Conservation (phyloP, 2,888 invertebrate species). For the Laothoe populi region DNA sequence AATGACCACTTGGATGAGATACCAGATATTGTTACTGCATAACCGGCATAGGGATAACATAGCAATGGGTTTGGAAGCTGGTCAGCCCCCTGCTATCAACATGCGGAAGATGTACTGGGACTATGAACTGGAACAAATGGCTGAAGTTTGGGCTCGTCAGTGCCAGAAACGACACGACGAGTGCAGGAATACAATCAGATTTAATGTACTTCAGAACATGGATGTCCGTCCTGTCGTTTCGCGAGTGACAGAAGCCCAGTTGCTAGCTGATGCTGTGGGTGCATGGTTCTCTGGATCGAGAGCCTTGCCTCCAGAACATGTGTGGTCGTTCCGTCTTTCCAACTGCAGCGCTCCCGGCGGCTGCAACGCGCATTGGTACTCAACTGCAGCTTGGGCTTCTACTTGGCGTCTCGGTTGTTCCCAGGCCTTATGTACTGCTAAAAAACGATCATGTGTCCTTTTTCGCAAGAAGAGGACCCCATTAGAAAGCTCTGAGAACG, state of each 20-base stretch:
- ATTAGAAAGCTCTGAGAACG: slow-evolving; percentile 25
- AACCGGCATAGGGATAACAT: slow-evolving; percentile 78
- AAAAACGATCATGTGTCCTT: slow-evolving; percentile 61
- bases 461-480: slow-evolving; percentile 60
- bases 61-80: slow-evolving; percentile 76
- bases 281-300: slow-evolving; percentile 78
- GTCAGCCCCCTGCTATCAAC: slow-evolving; percentile 77
- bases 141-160: slow-evolving; percentile 78
- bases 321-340: slow-evolving; percentile 67
- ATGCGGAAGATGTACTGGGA: slow-evolving; percentile 84
- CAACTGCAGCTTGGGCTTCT: slow-evolving; percentile 76
- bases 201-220: slow-evolving; percentile 77
- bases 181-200: slow-evolving; percentile 74
- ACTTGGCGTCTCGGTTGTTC: slow-evolving; percentile 78
- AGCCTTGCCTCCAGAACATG: slow-evolving; percentile 64
- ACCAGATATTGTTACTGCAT: slow-evolving; percentile 71
- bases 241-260: slow-evolving; percentile 72
- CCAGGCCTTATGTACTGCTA: slow-evolving; percentile 71
- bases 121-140: slow-evolving; percentile 74
- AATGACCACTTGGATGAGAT: slow-evolving; percentile 78
- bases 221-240: slow-evolving; percentile 71
- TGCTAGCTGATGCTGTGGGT: slow-evolving; percentile 74
- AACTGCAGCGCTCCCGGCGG: slow-evolving; percentile 75
- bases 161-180: slow-evolving; percentile 81
- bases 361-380: slow-evolving; percentile 76